Percentiles rank a stretch among this genome's conserved stretches.
phyloP scores from a whole-genome alignment of 1,140 invertebrate species.

The Heterodera schachtii region DNA sequence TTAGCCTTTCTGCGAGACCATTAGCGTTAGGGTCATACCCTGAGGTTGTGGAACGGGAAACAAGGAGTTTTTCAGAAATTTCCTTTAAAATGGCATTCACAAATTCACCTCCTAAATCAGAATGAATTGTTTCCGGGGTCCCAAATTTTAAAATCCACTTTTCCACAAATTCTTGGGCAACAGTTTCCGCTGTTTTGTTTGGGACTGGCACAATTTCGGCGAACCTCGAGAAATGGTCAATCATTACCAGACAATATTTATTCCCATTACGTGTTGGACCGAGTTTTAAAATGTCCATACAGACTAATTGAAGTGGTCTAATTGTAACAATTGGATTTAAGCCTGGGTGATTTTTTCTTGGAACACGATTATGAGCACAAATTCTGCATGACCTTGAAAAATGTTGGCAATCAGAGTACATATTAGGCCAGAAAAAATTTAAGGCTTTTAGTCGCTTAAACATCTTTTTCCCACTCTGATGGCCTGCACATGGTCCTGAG shows the following conservation, averaged over 20 bases:
- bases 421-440: slow-evolving; percentile 14
- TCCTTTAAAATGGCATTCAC: background rate
- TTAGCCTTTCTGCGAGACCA: background rate
- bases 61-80: background rate
- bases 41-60: background rate
- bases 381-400: background rate
- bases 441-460: background rate
- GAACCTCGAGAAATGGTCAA: slow-evolving; percentile 5
- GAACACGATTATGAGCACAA: background rate
- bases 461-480: slow-evolving; percentile 7
- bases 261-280: background rate
- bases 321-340: background rate
- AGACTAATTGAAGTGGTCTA: background rate
- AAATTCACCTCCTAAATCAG: slow-evolving; percentile 2
- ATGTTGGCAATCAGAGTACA: background rate
- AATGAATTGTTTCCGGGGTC: background rate
- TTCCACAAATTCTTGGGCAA: background rate
- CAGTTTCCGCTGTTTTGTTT: slow-evolving; percentile 3
- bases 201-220: background rate
- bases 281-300: slow-evolving; percentile 7
- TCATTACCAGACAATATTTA: background rate
- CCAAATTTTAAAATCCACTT: slow-evolving; percentile 7
- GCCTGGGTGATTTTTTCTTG: background rate
- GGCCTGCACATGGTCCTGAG: background rate
- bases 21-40: slow-evolving; percentile 10